These are phyloP conservation scores for Syngnathus acus DNA, from an alignment of 2,797 vertebrate genomes.

Conservation along the genomic window DNA sequence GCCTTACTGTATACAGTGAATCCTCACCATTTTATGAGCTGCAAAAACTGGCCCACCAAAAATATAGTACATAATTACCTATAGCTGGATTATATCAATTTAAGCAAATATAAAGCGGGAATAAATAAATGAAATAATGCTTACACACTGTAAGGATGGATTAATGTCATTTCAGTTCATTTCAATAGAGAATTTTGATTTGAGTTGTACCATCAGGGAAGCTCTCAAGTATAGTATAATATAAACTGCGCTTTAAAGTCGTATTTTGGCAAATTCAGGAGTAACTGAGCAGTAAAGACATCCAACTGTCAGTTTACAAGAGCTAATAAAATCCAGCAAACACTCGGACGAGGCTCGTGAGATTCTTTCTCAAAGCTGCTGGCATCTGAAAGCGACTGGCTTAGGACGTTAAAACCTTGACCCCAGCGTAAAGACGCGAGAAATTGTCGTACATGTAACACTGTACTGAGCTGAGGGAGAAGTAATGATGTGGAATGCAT, in stretches of 20 bases:
- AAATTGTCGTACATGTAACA: not conserved
- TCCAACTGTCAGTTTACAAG: constrained; percentile 1
- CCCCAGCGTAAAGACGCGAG: not conserved
- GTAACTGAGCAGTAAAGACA: not conserved
- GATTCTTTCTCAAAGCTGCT: not conserved
- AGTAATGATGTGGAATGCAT: not conserved
- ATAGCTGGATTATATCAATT: too few species aligned
- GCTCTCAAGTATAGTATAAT: not conserved
- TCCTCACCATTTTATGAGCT: not conserved
- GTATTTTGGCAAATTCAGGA: not conserved
- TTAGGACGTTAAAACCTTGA: not conserved
- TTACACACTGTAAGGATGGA: too few species aligned
- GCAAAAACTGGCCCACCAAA: not conserved
- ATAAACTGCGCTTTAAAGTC: not conserved
- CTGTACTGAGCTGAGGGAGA: not conserved
- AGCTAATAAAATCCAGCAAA: not conserved
- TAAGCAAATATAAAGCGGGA: too few species aligned
- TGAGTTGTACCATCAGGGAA: not conserved
- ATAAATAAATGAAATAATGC: too few species aligned
- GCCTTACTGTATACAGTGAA: not conserved
- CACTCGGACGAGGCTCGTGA: not conserved
- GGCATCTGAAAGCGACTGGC: not conserved
- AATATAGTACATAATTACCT: not conserved
- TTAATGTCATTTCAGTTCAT: too few species aligned
- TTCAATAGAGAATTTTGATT: too few species aligned